Conservation (phyloP, 2,113 vertebrate species). For the Panthera uncia region DNA sequence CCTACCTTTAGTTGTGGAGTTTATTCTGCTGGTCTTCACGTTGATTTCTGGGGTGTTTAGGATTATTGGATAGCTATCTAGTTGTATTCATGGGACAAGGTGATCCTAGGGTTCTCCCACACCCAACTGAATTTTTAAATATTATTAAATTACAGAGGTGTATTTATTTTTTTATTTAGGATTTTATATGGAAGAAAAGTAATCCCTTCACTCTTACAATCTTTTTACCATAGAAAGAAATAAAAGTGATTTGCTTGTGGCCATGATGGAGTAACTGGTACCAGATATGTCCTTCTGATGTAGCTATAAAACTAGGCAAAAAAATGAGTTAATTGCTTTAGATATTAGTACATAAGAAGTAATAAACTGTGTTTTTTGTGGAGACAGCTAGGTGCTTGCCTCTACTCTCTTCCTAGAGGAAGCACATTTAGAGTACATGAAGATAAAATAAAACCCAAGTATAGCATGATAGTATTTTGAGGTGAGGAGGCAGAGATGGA, state of each 20-base stretch:
- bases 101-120: background rate
- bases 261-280: background rate
- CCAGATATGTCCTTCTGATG: background rate
- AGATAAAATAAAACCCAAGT: background rate
- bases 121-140: background rate
- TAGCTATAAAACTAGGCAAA: background rate
- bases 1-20: background rate
- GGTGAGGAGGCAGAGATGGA: background rate
- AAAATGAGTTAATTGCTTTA: background rate
- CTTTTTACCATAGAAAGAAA: background rate
- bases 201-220: background rate
- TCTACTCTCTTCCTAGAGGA: background rate
- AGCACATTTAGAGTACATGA: background rate
- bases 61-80: background rate
- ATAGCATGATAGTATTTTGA: background rate
- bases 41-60: background rate
- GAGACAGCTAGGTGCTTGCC: background rate
- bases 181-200: background rate
- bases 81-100: background rate
- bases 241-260: background rate
- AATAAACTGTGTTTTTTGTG: background rate
- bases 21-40: background rate
- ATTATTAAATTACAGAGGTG: background rate
- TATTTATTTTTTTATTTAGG: background rate
- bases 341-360: background rate